phyloP scores from a whole-genome alignment of 2,797 vertebrate genomes.

The Liparis tanakae region DNA sequence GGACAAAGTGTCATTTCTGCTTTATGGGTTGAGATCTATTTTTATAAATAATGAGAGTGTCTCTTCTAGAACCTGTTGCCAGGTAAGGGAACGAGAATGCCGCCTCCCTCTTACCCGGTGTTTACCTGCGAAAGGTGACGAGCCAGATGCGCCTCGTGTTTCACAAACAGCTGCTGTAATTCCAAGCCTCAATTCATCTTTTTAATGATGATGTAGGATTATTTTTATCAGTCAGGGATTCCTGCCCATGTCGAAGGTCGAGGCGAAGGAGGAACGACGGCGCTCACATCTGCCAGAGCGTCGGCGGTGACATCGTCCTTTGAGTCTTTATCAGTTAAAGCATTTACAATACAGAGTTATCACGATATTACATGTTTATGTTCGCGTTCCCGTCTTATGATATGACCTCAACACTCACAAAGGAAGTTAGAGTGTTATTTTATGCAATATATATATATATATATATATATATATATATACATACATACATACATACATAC shows the following conservation, averaged over 20 bases:
- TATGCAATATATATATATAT: neutral
- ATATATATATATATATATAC: no score
- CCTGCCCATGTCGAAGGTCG: neutral
- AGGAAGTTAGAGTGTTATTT: neutral
- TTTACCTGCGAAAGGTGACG: slow-evolving; percentile 8
- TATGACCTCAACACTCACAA: neutral
- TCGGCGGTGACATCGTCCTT: slow-evolving; percentile 1
- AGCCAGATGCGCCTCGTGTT: slow-evolving; percentile 15
- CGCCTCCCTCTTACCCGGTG: neutral
- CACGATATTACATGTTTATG: neutral
- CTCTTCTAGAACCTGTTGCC: neutral
- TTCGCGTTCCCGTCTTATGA: neutral
- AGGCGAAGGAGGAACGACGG: slow-evolving; percentile 3
- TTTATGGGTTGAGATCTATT: neutral
- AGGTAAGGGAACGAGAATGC: slow-evolving; percentile 14
- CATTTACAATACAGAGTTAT: neutral
- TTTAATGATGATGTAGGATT: slow-evolving; percentile 6
- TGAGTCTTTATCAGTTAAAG: neutral
- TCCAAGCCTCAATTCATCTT: slow-evolving; percentile 14
- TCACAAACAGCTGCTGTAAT: neutral
- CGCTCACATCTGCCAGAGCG: neutral
- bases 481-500: no score
- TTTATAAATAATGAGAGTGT: slow-evolving; percentile 13
- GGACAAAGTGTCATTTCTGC: neutral
- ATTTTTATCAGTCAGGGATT: slow-evolving; percentile 15